Conservation (phyloP, 1,140 invertebrate genomes). For the Ylistrum balloti region DNA sequence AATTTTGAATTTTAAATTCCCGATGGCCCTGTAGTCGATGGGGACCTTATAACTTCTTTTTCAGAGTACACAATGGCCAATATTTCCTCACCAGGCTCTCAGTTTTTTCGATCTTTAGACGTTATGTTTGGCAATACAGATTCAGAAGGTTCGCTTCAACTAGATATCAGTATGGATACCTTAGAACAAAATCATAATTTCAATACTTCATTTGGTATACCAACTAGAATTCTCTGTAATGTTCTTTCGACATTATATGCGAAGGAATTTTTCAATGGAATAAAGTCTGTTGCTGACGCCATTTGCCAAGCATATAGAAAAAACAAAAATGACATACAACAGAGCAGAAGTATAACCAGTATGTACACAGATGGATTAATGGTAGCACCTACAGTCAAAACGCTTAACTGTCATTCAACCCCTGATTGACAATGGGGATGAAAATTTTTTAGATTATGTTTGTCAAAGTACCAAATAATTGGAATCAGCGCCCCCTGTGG, state of each 20-base stretch:
- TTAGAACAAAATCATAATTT: background rate
- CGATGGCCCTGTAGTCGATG: background rate
- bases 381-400: background rate
- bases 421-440: background rate
- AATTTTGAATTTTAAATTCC: background rate
- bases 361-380: background rate
- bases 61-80: background rate
- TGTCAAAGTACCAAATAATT: background rate
- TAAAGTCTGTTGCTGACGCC: background rate
- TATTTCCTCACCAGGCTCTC: background rate
- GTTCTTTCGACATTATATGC: background rate
- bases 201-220: background rate
- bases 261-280: background rate
- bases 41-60: background rate
- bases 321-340: background rate
- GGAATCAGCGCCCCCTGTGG: background rate
- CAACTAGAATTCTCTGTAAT: background rate
- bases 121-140: conserved; percentile 29
- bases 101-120: background rate
- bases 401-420: background rate
- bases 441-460: background rate
- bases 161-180: background rate
- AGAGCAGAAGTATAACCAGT: background rate
- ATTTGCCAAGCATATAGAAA: background rate
- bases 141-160: background rate